phyloP scores from a whole-genome alignment of 2,888 invertebrate species.

The Drosophila hamatofila region DNA sequence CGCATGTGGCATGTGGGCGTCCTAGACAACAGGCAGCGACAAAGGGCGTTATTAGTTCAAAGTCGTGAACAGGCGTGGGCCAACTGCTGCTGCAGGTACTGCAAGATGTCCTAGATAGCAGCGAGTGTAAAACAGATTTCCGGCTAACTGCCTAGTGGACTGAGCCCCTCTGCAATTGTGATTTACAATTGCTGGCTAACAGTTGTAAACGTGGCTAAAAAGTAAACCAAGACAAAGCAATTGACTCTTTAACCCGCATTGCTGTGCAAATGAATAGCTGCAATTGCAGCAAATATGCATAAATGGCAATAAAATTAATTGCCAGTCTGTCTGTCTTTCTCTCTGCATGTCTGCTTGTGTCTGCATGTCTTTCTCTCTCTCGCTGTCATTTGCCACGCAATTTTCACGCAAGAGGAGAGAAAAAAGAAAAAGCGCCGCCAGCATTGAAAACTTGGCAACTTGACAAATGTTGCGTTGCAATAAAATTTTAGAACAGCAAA shows the following conservation, averaged over 20 bases:
- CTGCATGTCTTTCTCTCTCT: conserved; percentile 29
- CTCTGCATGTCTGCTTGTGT: conserved; percentile 15
- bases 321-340: conserved; percentile 53
- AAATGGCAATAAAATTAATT: conserved; percentile 72
- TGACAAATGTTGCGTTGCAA: conserved; percentile 58
- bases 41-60: conserved; percentile 64
- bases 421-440: conserved; percentile 35
- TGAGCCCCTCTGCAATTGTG: conserved; percentile 12
- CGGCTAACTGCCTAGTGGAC: conserved; percentile 23
- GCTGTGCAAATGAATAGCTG: conserved; percentile 43
- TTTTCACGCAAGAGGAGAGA: conserved; percentile 43
- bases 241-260: conserved; percentile 73
- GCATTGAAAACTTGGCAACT: conserved; percentile 53
- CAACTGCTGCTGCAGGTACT: conserved; percentile 21
- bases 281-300: conserved; percentile 54
- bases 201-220: conserved; percentile 38
- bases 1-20: conserved; percentile 42
- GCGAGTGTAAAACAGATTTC: conserved; percentile 24
- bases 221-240: conserved; percentile 73
- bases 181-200: conserved; percentile 29
- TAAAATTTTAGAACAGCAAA: conserved; percentile 14
- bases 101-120: conserved; percentile 29
- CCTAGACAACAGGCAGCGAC: conserved; percentile 33
- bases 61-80: conserved; percentile 59
- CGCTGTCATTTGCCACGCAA: conserved; percentile 65